phyloP scores from a whole-genome alignment of 1,140 invertebrate species.

The Brachionus rubens region DNA sequence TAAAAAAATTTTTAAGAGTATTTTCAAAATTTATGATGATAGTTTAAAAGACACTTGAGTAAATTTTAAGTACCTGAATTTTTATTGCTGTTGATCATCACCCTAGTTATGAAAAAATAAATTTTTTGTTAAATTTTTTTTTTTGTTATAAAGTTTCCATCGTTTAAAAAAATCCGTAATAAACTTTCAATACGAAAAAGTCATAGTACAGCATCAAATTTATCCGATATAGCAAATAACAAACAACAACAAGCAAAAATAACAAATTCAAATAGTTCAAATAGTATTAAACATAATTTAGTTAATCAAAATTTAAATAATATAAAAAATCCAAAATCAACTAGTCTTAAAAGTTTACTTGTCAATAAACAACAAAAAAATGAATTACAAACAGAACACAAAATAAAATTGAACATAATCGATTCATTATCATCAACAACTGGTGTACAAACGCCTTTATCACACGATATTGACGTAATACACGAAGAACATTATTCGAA shows the following conservation, averaged over 20 bases:
- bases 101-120: too few species aligned
- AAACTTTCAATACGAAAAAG: conserved; percentile 35
- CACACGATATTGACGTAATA: conserved; percentile 3
- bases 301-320: too few species aligned
- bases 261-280: conserved; percentile 8
- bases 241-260: conserved; percentile 7
- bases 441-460: background rate
- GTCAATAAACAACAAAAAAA: background rate
- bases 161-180: conserved; percentile 33
- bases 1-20: too few species aligned
- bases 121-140: too few species aligned
- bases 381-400: background rate
- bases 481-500: conserved; percentile 19
- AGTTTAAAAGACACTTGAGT: too few species aligned
- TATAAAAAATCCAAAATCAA: conserved; percentile 1
- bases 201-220: conserved; percentile 30
- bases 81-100: too few species aligned
- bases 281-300: background rate
- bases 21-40: too few species aligned
- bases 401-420: background rate
- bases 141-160: background rate
- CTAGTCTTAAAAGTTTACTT: background rate
- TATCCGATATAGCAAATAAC: conserved; percentile 21
- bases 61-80: too few species aligned
- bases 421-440: too few species aligned